Evolutionary conservation across 2,113 vertebrate genomes (phyloP), one percentile per base, ranked within the genome.

Genomic region (Sorex araneus): DNA sequence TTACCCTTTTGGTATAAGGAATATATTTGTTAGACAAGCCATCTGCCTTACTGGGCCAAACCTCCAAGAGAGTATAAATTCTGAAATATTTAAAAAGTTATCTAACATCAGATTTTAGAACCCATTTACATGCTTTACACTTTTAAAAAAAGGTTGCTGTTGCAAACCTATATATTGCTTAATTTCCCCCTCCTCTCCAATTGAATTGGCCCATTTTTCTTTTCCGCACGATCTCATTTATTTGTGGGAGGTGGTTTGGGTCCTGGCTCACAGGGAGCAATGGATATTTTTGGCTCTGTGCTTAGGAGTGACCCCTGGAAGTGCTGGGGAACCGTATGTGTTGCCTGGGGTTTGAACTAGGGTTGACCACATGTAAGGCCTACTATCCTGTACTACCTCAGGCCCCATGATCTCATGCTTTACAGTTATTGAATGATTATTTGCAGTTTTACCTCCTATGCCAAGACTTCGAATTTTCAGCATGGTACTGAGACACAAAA

Each of bases 371-470:
- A 57, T 57, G 19, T 18, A 18, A 57, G 18, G 54, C 18, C 18
- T 50, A 7, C 6, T 13, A 10, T 50, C 47, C 47, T 57, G 54
- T 18, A 19, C 54, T 21, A 19, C 6, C 54, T 57, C 54, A 57
- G 54, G 54, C 54, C 9, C 54, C 54, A 21, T 13, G 15, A 57
- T 57, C 54, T 57, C 18, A 19, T 18, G 15, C 6, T 25, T 67
- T 71, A 23, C 28, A 34, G 36, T 64, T 90, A 36, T 75, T 89
- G 8, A 73, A 64, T 32, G 47, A 84, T 67, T 74, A 94, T 50
- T 88, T 89, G 40, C 81, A 92, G 83, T 84, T 94, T 94, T 5
- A 79, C 3, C 77, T 87, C 23, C 12, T 80, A 76, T 7, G 70
- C 23, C 66, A 84, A 40, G 19, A 32, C 32, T 89, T 93, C n/a